Percentiles rank a stretch among this genome's conserved stretches.
phyloP scores from a whole-genome alignment of 1,140 invertebrate genomes.

The Oppia nitens region DNA sequence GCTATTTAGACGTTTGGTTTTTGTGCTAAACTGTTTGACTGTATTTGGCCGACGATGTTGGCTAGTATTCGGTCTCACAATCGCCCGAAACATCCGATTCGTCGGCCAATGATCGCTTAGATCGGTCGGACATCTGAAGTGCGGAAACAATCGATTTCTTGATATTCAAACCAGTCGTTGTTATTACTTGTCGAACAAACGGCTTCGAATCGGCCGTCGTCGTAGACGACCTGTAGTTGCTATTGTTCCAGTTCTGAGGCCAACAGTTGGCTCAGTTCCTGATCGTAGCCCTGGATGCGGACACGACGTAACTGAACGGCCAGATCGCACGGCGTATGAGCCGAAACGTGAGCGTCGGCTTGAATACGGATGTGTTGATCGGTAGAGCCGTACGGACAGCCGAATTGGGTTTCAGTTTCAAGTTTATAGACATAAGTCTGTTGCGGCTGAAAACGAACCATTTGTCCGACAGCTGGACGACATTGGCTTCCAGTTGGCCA shows the following conservation, averaged over 20 bases:
- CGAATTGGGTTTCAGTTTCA: conserved; percentile 1
- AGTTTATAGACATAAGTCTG: conserved; percentile 11
- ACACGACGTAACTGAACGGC: conserved; percentile 2
- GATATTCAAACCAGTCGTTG: conserved; percentile 8
- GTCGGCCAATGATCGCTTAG: not conserved
- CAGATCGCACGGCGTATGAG: conserved; percentile 3
- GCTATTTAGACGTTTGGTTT: not conserved
- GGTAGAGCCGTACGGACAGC: not conserved
- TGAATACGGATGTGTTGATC: not conserved
- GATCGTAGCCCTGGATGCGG: not conserved
- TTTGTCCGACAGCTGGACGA: no score
- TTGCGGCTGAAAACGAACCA: not conserved
- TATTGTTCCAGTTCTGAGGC: not conserved
- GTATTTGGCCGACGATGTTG: not conserved
- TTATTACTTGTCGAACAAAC: conserved; percentile 4
- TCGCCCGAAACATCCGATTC: conserved; percentile 13
- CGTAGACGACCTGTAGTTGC: conserved; percentile 1
- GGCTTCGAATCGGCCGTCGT: conserved; percentile 4
- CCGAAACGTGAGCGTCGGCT: conserved; percentile 6
- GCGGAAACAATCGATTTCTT: conserved; percentile 16
- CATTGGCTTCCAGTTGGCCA: no score
- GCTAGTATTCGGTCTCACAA: conserved; percentile 14
- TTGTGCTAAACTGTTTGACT: not conserved
- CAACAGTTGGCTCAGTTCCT: not conserved
- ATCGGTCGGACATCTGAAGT: conserved; percentile 4